A percentile compares a stretch with the other conserved stretches of the same genome.
Conservation (phyloP, 2,797 vertebrate genomes). For the Acipenser ruthenus region DNA sequence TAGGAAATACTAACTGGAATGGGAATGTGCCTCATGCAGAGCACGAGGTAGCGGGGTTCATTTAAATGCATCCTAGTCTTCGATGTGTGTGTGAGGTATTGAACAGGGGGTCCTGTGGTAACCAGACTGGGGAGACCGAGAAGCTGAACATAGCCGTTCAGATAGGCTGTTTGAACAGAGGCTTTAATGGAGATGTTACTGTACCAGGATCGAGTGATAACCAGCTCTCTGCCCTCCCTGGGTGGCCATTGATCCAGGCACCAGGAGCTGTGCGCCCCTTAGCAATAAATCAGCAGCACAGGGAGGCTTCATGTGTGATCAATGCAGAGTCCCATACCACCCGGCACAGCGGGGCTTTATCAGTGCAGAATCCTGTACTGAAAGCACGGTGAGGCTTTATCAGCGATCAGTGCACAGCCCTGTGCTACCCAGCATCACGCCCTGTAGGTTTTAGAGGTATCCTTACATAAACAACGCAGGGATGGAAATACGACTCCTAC, state of each 20-base stretch:
- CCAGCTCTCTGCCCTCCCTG: not conserved
- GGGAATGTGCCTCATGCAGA: not conserved
- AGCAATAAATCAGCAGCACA: not conserved
- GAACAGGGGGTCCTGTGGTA: slow-evolving; percentile 17
- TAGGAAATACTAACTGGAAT: not conserved
- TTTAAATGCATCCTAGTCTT: not conserved
- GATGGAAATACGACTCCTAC: no score
- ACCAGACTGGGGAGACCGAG: not conserved
- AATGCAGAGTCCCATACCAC: not conserved
- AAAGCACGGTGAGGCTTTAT: no score
- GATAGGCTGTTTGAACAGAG: not conserved
- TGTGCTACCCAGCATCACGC: no score
- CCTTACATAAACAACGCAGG: no score
- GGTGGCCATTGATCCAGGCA: not conserved
- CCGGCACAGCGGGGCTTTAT: no score
- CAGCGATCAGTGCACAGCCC: no score
- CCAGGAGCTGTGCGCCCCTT: no score
- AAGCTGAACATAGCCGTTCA: not conserved
- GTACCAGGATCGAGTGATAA: not conserved
- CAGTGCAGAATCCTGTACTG: no score
- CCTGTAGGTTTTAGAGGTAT: no score
- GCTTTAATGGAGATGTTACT: no score
- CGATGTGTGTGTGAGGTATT: slow-evolving; percentile 30
- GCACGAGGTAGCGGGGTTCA: not conserved
- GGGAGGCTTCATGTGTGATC: not conserved